Base-by-base conservation (phyloP, 37 sponge, comb jelly and placozoan genomes). In the Crambe crambe region DNA sequence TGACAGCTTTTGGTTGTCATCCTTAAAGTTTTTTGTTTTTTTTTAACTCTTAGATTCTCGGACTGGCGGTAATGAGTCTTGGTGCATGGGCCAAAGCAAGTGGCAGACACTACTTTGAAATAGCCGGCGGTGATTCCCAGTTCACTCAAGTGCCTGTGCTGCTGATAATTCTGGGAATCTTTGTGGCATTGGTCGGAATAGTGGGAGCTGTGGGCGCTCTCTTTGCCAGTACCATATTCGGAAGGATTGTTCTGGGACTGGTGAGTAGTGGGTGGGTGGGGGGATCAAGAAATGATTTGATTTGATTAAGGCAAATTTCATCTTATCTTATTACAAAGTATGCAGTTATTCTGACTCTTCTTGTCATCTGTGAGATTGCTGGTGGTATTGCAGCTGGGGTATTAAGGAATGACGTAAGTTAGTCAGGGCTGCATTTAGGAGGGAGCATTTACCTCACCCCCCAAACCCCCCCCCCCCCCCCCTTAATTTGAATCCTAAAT, bases 321-420 rank as follows among this genome's bases (percentile, higher is more conserved):
- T n/a, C 63, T 29, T 62, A n/a, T 23, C 12, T 62, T 70, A 22
- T 73, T 41, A 12, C 57, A 41, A 39, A 89, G 89, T 89, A 89
- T 79, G 74, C 75, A 25, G 51, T 89, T 25, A 40, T 79, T 0
- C 74, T 89, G 18, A 56, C 59, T 39, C 59, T 89, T 27, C 47
- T 89, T 27, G 80, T 89, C n/a, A 67, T 89, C 58, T 58, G 58
- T 72, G 85, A 83, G 54, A 74, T 89, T 34, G 74, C 85, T 58
- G 85, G 74, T 37, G 89, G 89, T 12, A 89, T 89, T 34, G 85
- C 89, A 43, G 89, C 89, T 37, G 84, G 41, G 36, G 85, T 83
- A 1, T n/a, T 39, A 68, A 83, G 51, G 54, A 34, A 67, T 40
- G 68, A 74, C n/a, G 89, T 88, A 75, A 64, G 80, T 61, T 1